These are phyloP conservation scores for Montipora capitata DNA, from an alignment of 92 coral and sea anemone genomes.

Conservation along the genomic window DNA sequence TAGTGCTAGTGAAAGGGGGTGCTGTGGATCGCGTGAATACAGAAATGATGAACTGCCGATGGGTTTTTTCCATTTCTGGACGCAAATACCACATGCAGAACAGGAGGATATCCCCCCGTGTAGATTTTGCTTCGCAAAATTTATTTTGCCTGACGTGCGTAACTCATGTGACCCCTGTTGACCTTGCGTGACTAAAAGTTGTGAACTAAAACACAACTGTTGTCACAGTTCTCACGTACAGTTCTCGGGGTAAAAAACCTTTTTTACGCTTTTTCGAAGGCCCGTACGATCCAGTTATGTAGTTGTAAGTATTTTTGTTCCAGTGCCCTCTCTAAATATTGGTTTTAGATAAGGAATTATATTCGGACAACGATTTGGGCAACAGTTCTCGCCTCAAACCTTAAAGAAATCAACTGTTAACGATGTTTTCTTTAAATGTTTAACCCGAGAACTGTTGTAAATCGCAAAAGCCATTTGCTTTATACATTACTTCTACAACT, in stretches of 20 bases:
- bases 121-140: neutral
- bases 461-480: too few relatives aligned
- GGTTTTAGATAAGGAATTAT: neutral
- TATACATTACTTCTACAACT: too few relatives aligned
- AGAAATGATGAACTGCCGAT: neutral
- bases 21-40: neutral
- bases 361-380: conserved; percentile 13
- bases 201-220: neutral
- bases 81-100: neutral
- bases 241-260: neutral
- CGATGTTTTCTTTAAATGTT: neutral
- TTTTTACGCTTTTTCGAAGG: neutral
- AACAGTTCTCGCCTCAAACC: neutral
- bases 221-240: neutral
- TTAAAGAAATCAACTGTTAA: too few relatives aligned
- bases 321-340: neutral
- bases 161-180: neutral
- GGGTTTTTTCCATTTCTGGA: conserved; percentile 45
- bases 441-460: too few relatives aligned
- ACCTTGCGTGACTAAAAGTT: conserved; percentile 18
- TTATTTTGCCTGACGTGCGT: conserved; percentile 23
- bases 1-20: neutral
- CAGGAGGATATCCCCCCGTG: conserved; percentile 18
- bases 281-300: too few relatives aligned
- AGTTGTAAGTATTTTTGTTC: too few relatives aligned